Conservation (phyloP, 2,797 vertebrate species). For the Cyprinodon diabolis region DNA sequence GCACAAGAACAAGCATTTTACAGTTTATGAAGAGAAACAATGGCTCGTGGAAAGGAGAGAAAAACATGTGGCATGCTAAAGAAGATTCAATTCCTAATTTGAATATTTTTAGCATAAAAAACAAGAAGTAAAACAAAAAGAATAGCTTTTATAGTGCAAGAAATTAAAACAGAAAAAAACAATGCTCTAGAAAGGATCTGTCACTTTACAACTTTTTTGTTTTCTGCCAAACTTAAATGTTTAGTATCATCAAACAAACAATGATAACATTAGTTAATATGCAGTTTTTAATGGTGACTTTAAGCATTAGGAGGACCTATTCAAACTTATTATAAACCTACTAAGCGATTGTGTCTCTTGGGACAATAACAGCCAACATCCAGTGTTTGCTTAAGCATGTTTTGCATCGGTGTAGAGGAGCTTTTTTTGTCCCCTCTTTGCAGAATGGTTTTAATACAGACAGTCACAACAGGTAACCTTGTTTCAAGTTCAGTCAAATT, state of each 20-base stretch:
- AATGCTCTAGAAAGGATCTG: not conserved
- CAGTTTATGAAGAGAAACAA: not conserved
- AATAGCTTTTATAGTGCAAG: not conserved
- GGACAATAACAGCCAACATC: not conserved
- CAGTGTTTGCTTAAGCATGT: not conserved
- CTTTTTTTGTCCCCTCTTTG: not conserved
- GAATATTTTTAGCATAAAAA: not conserved
- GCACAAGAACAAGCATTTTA: not conserved
- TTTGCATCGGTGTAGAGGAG: not conserved
- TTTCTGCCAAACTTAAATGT: not conserved
- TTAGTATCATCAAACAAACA: not conserved
- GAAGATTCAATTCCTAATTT: not conserved
- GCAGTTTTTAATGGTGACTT: not conserved
- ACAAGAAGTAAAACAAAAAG: not conserved
- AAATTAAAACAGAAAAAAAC: not conserved
- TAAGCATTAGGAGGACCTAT: not conserved
- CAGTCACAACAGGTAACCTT: no score
- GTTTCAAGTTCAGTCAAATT: not conserved
- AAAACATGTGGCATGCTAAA: not conserved
- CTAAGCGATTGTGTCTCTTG: not conserved
- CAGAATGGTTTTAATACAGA: not conserved
- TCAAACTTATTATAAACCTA: not conserved
- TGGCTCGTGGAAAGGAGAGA: not conserved
- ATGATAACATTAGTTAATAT: not conserved
- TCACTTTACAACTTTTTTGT: not conserved